phyloP scores from a whole-genome alignment of 2,113 vertebrate genomes.

The Triplophysa tibetana region DNA sequence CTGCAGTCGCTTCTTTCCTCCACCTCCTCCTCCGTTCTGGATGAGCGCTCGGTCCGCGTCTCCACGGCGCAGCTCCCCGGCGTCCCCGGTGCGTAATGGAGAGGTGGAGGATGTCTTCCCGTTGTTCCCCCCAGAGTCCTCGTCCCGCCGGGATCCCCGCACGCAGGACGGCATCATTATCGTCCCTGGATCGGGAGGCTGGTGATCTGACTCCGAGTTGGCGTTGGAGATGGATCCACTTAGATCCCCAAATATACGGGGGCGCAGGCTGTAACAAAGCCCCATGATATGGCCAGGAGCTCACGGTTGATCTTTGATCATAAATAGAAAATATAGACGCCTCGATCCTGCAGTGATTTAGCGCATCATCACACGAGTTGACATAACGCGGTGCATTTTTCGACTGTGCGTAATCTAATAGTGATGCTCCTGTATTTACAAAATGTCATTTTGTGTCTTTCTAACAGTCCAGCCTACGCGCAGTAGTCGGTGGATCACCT shows the following conservation, averaged over 20 bases:
- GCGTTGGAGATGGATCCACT: slow-evolving; percentile 80
- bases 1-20: slow-evolving; percentile 68
- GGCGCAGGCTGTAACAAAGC: slow-evolving; percentile 93
- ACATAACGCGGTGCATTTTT: slow-evolving; percentile 61
- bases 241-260: slow-evolving; percentile 87
- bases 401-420: slow-evolving; percentile 56
- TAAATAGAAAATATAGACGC: slow-evolving; percentile 51
- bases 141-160: slow-evolving; percentile 67
- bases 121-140: slow-evolving; percentile 71
- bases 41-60: slow-evolving; percentile 76
- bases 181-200: slow-evolving; percentile 64
- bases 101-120: slow-evolving; percentile 60
- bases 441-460: slow-evolving; percentile 85
- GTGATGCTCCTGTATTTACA: slow-evolving; percentile 76
- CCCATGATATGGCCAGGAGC: slow-evolving; percentile 81
- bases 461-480: slow-evolving; percentile 67
- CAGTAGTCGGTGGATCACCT: slow-evolving; percentile 78
- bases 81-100: slow-evolving; percentile 67
- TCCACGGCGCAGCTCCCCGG: slow-evolving; percentile 68
- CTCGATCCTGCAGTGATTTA: slow-evolving; percentile 60
- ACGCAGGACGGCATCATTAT: slow-evolving; percentile 62
- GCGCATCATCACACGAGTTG: slow-evolving; percentile 66
- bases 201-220: slow-evolving; percentile 75
- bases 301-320: slow-evolving; percentile 68
- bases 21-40: slow-evolving; percentile 72